These are phyloP conservation scores for Drosophila greeni DNA, from an alignment of 2,888 invertebrate genomes.

Conservation along the genomic window DNA sequence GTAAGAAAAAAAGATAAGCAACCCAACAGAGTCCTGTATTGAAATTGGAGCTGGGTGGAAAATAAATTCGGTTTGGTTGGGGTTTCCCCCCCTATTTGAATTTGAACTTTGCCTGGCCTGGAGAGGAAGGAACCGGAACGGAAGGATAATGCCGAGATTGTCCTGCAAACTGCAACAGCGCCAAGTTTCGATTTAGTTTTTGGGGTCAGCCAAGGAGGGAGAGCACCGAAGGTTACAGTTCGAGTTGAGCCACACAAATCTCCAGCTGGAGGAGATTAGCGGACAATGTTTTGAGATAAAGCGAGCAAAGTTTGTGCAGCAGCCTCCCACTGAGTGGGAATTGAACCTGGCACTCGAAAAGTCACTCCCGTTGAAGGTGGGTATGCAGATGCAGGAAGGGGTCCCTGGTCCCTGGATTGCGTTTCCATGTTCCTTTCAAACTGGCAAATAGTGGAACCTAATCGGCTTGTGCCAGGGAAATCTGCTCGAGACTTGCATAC, in stretches of 20 bases:
- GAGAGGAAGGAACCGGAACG: not conserved
- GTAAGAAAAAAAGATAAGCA: constrained; percentile 1
- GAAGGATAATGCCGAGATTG: constrained; percentile 35
- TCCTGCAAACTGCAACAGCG: constrained; percentile 17
- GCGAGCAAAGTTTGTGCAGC: constrained; percentile 13
- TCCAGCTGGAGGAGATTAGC: constrained; percentile 19
- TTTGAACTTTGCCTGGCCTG: constrained; percentile 13
- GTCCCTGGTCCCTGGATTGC: not conserved
- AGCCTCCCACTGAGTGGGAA: constrained; percentile 9
- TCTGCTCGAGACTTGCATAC: not conserved
- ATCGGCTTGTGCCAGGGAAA: not conserved
- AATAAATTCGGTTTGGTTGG: constrained; percentile 13
- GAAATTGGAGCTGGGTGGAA: constrained; percentile 1
- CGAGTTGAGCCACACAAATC: constrained; percentile 28
- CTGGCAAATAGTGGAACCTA: constrained; percentile 9
- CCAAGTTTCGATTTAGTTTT: constrained; percentile 39
- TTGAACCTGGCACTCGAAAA: constrained; percentile 17
- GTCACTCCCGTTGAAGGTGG: constrained; percentile 5
- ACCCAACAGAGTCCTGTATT: not conserved
- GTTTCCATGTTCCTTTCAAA: constrained; percentile 8
- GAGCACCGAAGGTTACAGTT: constrained; percentile 12
- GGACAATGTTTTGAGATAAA: constrained; percentile 26
- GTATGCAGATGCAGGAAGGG: not conserved
- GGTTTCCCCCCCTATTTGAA: constrained; percentile 8
- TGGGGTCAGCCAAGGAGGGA: constrained; percentile 16